phyloP scores from a whole-genome alignment of 2,888 invertebrate genomes.

The Dyspetes luteomarginatus region DNA sequence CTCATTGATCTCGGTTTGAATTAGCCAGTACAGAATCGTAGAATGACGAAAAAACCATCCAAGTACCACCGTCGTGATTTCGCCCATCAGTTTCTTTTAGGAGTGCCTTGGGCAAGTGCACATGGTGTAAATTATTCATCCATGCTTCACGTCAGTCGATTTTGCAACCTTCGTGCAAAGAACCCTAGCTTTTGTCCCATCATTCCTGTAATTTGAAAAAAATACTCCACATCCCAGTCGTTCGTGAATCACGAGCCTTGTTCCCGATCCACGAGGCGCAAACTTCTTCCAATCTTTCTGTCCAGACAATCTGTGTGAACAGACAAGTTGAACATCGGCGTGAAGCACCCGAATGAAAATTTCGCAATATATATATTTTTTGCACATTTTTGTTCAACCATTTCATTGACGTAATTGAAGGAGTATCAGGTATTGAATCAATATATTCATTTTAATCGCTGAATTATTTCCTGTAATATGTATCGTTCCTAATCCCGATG shows the following conservation, averaged over 20 bases:
- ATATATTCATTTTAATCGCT: no score
- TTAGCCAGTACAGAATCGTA: no score
- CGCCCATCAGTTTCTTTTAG: not conserved
- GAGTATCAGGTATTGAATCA: no score
- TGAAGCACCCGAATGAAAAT: no score
- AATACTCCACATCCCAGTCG: not conserved
- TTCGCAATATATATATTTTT: no score
- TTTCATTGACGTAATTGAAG: no score
- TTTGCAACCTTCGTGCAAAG: not conserved
- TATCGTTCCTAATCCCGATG: no score
- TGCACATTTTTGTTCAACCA: no score
- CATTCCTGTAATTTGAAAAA: not conserved
- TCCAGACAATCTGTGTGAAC: no score
- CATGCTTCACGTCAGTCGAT: conserved; percentile 6
- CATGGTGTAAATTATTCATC: conserved; percentile 48
- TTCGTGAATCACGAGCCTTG: not conserved
- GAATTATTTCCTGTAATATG: no score
- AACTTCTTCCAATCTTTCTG: not conserved
- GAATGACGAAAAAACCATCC: not conserved
- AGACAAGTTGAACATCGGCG: no score
- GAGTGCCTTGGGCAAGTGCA: conserved; percentile 17
- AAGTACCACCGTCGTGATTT: not conserved
- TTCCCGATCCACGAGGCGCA: not conserved
- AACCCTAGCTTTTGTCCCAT: not conserved
- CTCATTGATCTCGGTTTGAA: no score